Base-by-base conservation (phyloP, 2,113 vertebrate genomes). In the Dipodomys stephensi region DNA sequence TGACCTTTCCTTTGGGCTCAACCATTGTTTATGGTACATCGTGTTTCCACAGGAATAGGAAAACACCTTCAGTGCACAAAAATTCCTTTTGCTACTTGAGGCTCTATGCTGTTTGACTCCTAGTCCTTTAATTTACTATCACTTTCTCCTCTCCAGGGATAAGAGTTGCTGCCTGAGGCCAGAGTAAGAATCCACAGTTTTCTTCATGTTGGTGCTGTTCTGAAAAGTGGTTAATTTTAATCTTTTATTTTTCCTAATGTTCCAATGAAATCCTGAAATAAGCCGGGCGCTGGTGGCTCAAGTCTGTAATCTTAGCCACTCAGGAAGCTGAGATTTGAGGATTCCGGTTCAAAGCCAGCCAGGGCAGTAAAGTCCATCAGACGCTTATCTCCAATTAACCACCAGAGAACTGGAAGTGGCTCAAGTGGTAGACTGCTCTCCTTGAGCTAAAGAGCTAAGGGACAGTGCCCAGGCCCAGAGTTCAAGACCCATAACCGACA, bases 1-100 rank as follows among this genome's bases (percentile, higher is more conserved):
- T 0, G 3, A 9, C 2, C 1, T 1, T 1, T 0, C 27, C 1
- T 6, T 28, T 68, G 13, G 25, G 3, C 15, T 32, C 62, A 53
- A 0, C 2, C 23, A 35, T 13, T 16, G 11, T 62, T 30, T 10
- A 23, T 8, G 15, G 15, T 35, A 5, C 4, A 25, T 1, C 10
- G 0, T 15, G 16, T 44, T 53, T 69, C 27, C 39, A 9, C 32
- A 69, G 9, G 53, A 39, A 11, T 22, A 62, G 67, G 65, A 60
- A 7, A 62, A n/a, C 4, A 16, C 18, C 6, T 0, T 23, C 7
- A 18, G n/a, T 1, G 16, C 4, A 25, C 12, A 39, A 49, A 1
- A 0, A 30, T 28, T 19, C 10, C 27, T 74, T 46, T 25, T 22
- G 39, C 25, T 3, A 49, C 25, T 3, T 60, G 13, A 27, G 71